These are phyloP conservation scores for Agelaius phoeniceus DNA, from an alignment of 2,113 vertebrate species.

Conservation along the genomic window DNA sequence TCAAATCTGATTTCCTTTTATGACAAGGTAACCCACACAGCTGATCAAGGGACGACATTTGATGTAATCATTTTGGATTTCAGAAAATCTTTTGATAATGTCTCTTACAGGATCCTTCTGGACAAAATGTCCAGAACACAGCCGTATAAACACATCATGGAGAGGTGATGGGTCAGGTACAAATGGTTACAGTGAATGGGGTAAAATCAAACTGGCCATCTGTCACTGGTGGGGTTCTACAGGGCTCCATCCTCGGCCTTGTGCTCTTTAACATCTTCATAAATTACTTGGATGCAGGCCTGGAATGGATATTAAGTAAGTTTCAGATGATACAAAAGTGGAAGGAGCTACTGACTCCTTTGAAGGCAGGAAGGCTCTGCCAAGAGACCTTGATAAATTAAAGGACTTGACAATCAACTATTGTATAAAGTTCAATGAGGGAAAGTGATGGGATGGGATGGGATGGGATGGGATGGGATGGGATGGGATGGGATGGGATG, in stretches of 20 bases:
- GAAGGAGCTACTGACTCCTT: background rate
- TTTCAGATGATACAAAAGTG: background rate
- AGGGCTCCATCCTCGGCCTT: background rate
- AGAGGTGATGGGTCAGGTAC: background rate
- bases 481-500: no score
- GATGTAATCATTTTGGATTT: background rate
- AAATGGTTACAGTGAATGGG: background rate
- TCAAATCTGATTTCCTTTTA: background rate
- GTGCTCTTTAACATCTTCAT: background rate
- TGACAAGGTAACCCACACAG: background rate
- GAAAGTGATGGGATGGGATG: accelerated
- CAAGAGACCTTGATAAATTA: background rate
- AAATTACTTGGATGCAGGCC: background rate
- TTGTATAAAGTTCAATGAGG: accelerated
- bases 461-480: no score
- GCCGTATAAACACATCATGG: background rate
- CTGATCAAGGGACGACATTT: background rate
- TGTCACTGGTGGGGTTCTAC: background rate
- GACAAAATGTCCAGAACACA: background rate
- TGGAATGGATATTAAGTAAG: background rate
- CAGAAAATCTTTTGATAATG: background rate
- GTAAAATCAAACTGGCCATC: background rate
- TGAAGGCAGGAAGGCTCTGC: no score
- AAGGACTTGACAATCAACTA: background rate
- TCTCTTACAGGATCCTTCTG: background rate